Conservation (phyloP, 2,113 vertebrate genomes). For the Limnothrissa miodon region DNA sequence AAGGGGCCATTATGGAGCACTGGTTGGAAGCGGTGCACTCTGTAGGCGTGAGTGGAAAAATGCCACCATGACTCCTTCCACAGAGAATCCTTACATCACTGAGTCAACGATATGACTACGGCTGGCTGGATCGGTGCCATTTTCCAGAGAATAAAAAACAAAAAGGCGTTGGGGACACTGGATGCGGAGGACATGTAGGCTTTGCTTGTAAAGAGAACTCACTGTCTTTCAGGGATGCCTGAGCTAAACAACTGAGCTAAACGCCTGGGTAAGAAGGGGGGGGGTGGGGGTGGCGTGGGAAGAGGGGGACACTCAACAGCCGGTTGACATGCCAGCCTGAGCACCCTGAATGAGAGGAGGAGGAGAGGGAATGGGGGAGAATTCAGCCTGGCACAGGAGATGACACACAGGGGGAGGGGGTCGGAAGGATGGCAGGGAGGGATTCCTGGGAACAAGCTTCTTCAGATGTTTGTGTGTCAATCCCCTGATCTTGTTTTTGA, state of each 20-base stretch:
- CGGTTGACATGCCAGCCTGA: slow-evolving; percentile 38
- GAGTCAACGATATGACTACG: neutral
- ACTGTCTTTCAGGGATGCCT: slow-evolving; percentile 12
- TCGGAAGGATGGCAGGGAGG: neutral
- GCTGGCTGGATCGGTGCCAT: neutral
- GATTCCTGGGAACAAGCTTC: neutral
- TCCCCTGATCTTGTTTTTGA: neutral
- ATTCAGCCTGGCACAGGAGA: slow-evolving; percentile 31
- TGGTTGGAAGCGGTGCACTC: slow-evolving; percentile 54
- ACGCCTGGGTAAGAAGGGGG: slow-evolving; percentile 4
- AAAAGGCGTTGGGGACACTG: neutral
- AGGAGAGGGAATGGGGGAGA: slow-evolving; percentile 9
- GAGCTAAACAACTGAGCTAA: slow-evolving; percentile 18
- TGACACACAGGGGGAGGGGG: neutral
- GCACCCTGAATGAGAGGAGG: slow-evolving; percentile 29
- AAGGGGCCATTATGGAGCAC: slow-evolving; percentile 57
- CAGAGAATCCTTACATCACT: slow-evolving; percentile 62
- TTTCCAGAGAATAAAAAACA: neutral
- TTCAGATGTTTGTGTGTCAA: neutral
- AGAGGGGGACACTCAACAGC: slow-evolving; percentile 23
- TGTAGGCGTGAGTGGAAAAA: slow-evolving; percentile 58
- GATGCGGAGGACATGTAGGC: neutral
- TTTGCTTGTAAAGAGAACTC: slow-evolving; percentile 12
- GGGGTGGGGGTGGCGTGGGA: neutral
- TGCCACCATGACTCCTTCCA: slow-evolving; percentile 56